Evolutionary conservation across 2,888 invertebrate genomes (phyloP).

Genomic region (Corythucha ciliata): DNA sequence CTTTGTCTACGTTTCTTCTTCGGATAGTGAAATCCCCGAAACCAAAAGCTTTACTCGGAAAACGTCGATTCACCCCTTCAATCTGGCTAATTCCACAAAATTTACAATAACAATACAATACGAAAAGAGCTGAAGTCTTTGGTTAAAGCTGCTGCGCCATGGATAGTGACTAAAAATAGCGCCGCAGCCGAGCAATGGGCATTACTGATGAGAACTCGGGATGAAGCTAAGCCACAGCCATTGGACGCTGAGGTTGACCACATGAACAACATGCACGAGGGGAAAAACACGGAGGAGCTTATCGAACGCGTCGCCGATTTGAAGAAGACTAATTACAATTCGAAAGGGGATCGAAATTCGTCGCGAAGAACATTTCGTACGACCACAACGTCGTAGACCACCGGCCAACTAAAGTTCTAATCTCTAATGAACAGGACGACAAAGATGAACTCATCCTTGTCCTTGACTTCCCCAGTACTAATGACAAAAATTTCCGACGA

Average conservation of each 20-base stretch:
- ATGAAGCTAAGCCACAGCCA: slow-evolving; percentile 77
- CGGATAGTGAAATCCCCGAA: slow-evolving; percentile 20
- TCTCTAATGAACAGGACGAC: slow-evolving; percentile 77
- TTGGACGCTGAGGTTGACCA: slow-evolving; percentile 85
- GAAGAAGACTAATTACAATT: slow-evolving; percentile 41
- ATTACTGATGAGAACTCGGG: slow-evolving; percentile 55
- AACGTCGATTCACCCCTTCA: slow-evolving; percentile 72
- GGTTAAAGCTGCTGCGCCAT: slow-evolving; percentile 31
- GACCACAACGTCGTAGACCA: slow-evolving; percentile 67
- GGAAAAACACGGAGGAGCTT: slow-evolving; percentile 74
- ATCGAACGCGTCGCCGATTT: slow-evolving; percentile 68
- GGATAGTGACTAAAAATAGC: slow-evolving; percentile 20
- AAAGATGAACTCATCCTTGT: slow-evolving; percentile 69
- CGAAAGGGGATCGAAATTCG: slow-evolving; percentile 23
- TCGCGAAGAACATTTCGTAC: slow-evolving; percentile 35
- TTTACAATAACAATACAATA: slow-evolving; percentile 83
- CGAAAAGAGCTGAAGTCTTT: slow-evolving; percentile 54
- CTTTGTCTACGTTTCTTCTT: too few relatives aligned
- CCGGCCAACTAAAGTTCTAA: slow-evolving; percentile 71
- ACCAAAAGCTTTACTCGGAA: slow-evolving; percentile 37
- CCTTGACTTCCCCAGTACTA: too few relatives aligned
- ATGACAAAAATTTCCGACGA: too few relatives aligned
- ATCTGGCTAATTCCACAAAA: slow-evolving; percentile 85
- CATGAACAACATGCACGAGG: slow-evolving; percentile 79
- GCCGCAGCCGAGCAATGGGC: slow-evolving; percentile 32